These are phyloP conservation scores for Hetaerina titia DNA, from an alignment of 2,888 invertebrate species.

Conservation along the genomic window DNA sequence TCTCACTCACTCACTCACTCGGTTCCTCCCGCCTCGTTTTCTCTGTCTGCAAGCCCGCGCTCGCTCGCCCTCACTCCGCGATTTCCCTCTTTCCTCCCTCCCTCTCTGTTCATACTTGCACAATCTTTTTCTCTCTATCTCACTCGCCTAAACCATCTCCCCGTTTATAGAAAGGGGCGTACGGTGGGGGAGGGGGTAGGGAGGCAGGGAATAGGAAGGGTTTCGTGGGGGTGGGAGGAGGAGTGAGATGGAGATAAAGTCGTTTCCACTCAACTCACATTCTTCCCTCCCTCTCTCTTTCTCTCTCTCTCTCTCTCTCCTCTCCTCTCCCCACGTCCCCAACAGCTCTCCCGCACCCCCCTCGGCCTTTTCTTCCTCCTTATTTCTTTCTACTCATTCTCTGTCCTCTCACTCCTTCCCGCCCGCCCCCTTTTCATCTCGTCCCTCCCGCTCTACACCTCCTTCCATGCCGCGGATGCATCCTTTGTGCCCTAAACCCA, in stretches of 20 bases:
- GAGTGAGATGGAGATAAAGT: slow-evolving; percentile 23
- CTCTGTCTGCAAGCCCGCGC: no score
- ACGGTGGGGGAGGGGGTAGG: not conserved
- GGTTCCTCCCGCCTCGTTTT: not conserved
- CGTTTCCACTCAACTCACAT: not conserved
- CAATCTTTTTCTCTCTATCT: slow-evolving; percentile 30
- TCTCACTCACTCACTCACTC: not conserved
- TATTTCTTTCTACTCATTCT: not conserved
- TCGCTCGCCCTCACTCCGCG: no score
- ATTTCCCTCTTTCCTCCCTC: not conserved
- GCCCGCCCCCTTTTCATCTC: not conserved
- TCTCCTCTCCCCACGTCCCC: not conserved
- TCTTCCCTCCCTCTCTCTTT: no score
- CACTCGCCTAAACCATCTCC: not conserved
- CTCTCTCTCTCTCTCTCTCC: not conserved
- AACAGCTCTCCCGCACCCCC: not conserved
- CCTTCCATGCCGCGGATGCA: not conserved
- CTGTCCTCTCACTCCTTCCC: not conserved
- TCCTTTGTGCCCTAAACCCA: not conserved
- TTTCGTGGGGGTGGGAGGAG: not conserved
- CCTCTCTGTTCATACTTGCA: not conserved
- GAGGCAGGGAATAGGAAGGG: not conserved
- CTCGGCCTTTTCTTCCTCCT: not conserved
- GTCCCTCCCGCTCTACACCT: not conserved
- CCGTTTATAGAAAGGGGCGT: slow-evolving; percentile 10